Percentiles rank a stretch among this genome's conserved stretches.
These are phyloP conservation scores for Spinibarbus caldwelli DNA, from an alignment of 2,797 vertebrate genomes.

Conservation along the genomic window DNA sequence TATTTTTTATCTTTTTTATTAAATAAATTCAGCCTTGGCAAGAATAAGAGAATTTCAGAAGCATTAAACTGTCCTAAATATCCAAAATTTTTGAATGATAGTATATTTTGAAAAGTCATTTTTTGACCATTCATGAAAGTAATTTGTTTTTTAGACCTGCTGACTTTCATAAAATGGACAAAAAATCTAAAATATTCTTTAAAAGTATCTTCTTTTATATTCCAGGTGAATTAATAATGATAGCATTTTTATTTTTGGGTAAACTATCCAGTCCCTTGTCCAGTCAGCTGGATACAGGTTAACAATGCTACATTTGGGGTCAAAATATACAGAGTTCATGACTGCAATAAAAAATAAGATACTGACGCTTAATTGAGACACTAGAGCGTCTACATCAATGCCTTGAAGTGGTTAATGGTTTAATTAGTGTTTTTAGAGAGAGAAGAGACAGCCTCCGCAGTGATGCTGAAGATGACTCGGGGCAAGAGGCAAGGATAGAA, in stretches of 20 bases:
- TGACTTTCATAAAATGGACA: neutral
- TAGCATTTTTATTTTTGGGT: neutral
- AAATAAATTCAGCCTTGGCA: neutral
- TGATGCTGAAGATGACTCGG: constrained; percentile 57
- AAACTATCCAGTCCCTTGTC: neutral
- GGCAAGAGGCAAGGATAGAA: constrained; percentile 43
- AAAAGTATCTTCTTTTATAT: neutral
- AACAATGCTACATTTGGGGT: constrained; percentile 56
- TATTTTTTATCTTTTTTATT: neutral
- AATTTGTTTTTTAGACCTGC: neutral
- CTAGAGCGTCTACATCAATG: constrained; percentile 61
- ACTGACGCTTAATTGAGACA: constrained; percentile 44
- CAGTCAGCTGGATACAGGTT: constrained; percentile 43
- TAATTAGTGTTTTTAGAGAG: constrained; percentile 76
- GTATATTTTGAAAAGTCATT: neutral
- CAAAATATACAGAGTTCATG: constrained; percentile 46
- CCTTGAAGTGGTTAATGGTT: constrained; percentile 76
- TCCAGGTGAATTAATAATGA: neutral
- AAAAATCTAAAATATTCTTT: neutral
- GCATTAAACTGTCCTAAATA: neutral
- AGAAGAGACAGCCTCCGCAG: constrained; percentile 55
- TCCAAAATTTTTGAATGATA: neutral
- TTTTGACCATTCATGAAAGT: neutral
- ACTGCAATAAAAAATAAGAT: constrained; percentile 5
- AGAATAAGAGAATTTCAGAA: neutral